A percentile compares a stretch with the other conserved stretches of the same genome.
phyloP scores from a whole-genome alignment of 2,797 vertebrate species.

The Uromys caudimaculatus region DNA sequence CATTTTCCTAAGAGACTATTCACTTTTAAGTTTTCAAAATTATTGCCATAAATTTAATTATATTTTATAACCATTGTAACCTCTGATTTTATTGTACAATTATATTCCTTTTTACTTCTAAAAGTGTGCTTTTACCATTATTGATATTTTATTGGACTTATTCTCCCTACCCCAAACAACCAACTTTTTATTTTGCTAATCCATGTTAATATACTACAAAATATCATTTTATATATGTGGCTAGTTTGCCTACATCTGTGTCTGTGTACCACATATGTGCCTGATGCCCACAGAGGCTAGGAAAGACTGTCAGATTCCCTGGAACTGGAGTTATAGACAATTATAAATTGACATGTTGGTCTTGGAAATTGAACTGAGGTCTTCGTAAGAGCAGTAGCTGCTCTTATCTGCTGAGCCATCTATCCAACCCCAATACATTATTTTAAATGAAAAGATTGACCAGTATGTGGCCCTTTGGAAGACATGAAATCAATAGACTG shows the following conservation, averaged over 20 bases:
- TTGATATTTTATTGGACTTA: slow-evolving; percentile 32
- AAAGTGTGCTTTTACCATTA: not conserved
- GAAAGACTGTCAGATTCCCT: not conserved
- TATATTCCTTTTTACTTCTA: not conserved
- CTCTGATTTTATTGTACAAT: not conserved
- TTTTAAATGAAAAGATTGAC: not conserved
- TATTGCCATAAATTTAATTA: not conserved
- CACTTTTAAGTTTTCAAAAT: not conserved
- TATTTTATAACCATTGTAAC: not conserved
- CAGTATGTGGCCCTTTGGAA: not conserved
- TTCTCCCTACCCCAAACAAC: not conserved
- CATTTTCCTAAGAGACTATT: not conserved
- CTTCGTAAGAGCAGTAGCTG: not conserved
- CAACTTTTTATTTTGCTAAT: not conserved
- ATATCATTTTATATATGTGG: not conserved
- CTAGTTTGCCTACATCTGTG: not conserved
- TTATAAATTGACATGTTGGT: not conserved
- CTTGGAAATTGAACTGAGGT: not conserved
- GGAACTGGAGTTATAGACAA: not conserved
- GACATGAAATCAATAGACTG: slow-evolving; percentile 41
- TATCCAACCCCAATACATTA: not conserved
- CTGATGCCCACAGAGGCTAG: not conserved
- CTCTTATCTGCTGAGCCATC: not conserved
- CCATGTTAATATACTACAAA: not conserved
- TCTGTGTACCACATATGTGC: not conserved